A percentile compares a stretch with the other conserved stretches of the same genome.
Evolutionary conservation across 2,888 invertebrate species (phyloP).

Genomic region (Synergus itoensis): DNA sequence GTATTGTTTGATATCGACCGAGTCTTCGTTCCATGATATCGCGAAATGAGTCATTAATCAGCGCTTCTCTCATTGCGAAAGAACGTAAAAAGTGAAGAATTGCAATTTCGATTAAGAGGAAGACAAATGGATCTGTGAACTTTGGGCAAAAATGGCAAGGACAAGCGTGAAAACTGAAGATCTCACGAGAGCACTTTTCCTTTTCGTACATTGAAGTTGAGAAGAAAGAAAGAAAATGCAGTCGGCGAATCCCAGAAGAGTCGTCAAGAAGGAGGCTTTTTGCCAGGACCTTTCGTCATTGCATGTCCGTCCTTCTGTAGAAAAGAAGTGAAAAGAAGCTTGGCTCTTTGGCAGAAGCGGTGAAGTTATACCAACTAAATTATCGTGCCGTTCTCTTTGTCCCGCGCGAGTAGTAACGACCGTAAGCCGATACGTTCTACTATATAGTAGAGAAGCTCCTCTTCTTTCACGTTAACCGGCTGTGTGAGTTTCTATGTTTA

Average conservation of each 20-base stretch:
- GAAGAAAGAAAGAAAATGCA: slow-evolving; percentile 51
- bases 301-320: slow-evolving; percentile 12
- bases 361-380: slow-evolving; percentile 24
- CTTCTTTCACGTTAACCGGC: slow-evolving; percentile 34
- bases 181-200: slow-evolving; percentile 56
- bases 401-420: slow-evolving; percentile 15
- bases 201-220: slow-evolving; percentile 41
- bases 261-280: slow-evolving; percentile 51
- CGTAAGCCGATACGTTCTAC: slow-evolving; percentile 24
- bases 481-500: slow-evolving; percentile 48
- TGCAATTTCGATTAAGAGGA: neutral
- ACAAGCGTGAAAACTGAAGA: slow-evolving; percentile 55
- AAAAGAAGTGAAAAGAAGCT: neutral
- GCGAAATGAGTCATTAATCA: neutral
- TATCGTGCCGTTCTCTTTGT: slow-evolving; percentile 39
- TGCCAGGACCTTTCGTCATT: slow-evolving; percentile 50
- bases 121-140: slow-evolving; percentile 18
- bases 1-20: neutral
- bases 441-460: neutral
- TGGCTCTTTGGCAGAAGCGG: slow-evolving; percentile 16
- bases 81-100: neutral
- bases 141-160: slow-evolving; percentile 45
- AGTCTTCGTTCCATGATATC: neutral
- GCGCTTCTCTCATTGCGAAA: neutral
- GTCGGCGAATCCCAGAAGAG: slow-evolving; percentile 56